phyloP scores from a whole-genome alignment of 2,888 invertebrate genomes.

The Chaitophorus viminalis region DNA sequence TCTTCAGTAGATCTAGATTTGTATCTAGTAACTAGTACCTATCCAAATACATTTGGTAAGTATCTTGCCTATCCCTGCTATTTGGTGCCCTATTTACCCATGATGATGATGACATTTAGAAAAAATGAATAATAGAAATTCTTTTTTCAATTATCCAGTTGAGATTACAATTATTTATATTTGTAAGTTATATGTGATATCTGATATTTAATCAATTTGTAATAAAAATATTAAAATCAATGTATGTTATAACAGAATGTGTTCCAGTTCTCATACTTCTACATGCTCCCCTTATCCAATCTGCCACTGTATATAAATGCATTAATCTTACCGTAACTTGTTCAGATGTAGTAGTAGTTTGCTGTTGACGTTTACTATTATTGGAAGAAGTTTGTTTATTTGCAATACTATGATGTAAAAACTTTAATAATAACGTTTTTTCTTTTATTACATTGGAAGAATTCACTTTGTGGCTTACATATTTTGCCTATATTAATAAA shows the following conservation, averaged over 20 bases:
- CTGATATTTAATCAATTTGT: too few relatives aligned
- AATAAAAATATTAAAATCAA: neutral
- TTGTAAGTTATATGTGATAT: too few relatives aligned
- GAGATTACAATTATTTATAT: too few relatives aligned
- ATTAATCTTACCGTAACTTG: neutral
- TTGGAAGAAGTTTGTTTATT: slow-evolving; percentile 64
- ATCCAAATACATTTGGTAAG: too few relatives aligned
- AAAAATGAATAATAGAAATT: too few relatives aligned
- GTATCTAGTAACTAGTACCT: too few relatives aligned
- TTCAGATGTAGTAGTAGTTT: neutral
- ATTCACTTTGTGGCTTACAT: slow-evolving; percentile 73
- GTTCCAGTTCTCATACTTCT: neutral
- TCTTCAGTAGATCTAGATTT: too few relatives aligned
- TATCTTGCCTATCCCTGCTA: too few relatives aligned
- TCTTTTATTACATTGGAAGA: slow-evolving; percentile 77
- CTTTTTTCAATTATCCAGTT: too few relatives aligned
- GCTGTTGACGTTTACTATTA: neutral
- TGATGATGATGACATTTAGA: too few relatives aligned
- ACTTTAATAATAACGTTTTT: slow-evolving; percentile 84
- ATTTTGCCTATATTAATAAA: slow-evolving; percentile 67
- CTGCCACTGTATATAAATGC: neutral
- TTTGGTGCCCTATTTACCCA: too few relatives aligned
- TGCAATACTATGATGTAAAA: slow-evolving; percentile 84
- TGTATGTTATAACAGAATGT: neutral
- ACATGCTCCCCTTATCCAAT: too few relatives aligned